Evolutionary conservation across 2,797 vertebrate species (phyloP).

Genomic region (Monodelphis domestica): DNA sequence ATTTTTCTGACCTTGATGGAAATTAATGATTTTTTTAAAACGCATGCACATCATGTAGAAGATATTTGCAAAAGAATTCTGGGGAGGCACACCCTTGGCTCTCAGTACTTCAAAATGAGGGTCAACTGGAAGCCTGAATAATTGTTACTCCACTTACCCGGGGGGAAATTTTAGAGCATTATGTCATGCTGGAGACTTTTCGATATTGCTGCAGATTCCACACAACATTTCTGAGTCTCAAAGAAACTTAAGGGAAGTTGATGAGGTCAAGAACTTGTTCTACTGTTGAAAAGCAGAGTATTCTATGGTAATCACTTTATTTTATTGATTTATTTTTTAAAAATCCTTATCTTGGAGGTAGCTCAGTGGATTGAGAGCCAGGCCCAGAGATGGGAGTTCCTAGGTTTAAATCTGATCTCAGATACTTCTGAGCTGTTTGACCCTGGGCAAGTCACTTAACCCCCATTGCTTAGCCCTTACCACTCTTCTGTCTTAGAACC

Average conservation of each 20-base stretch:
- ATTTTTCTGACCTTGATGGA: conserved; percentile 21
- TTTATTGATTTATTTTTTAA: no score
- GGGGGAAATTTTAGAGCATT: conserved; percentile 63
- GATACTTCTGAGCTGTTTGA: no score
- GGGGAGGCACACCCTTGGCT: conserved; percentile 57
- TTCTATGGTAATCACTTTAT: conserved; percentile 73
- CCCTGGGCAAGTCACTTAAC: no score
- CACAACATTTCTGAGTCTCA: conserved; percentile 34
- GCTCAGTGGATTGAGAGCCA: no score
- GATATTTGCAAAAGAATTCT: not conserved
- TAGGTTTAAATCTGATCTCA: no score
- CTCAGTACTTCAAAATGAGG: not conserved
- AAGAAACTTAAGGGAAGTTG: conserved; percentile 75
- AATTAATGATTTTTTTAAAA: not conserved
- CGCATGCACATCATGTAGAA: not conserved
- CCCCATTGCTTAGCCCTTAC: no score
- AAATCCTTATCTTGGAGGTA: no score
- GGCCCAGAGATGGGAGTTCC: no score
- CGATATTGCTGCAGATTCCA: conserved; percentile 40
- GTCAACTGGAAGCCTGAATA: conserved; percentile 54
- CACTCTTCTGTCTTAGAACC: no score
- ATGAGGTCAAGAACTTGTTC: conserved; percentile 80
- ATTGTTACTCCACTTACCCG: conserved; percentile 70
- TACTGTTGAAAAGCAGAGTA: conserved; percentile 74
- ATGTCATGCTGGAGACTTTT: conserved; percentile 58